These are phyloP conservation scores for Halcyon senegalensis DNA, from an alignment of 2,113 vertebrate genomes.

Conservation along the genomic window DNA sequence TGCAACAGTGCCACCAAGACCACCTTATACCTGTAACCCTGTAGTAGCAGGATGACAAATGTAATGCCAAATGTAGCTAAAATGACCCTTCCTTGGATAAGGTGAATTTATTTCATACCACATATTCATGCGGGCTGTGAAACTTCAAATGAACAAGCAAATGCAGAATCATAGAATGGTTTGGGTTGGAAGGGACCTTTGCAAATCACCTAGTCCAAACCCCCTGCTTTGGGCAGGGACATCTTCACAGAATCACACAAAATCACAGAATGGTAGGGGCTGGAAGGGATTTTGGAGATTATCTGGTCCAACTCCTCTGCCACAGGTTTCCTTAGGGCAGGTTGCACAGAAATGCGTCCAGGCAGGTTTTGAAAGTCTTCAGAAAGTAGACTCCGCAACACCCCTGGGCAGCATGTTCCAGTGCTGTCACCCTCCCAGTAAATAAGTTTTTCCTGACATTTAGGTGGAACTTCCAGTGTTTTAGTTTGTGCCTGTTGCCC, in stretches of 20 bases:
- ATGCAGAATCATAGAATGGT: not conserved
- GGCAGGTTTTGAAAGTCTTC: not conserved
- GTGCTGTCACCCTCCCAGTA: not conserved
- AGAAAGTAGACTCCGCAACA: not conserved
- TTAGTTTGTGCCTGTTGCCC: not conserved
- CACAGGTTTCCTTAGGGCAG: not conserved
- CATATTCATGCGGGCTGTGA: not conserved
- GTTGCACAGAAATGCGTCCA: not conserved
- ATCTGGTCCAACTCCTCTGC: not conserved
- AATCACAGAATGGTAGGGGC: not conserved
- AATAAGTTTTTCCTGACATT: not conserved
- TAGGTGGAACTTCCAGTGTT: not conserved
- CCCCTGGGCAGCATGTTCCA: not conserved
- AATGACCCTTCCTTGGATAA: not conserved
- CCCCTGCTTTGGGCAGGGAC: not conserved
- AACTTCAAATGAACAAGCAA: not conserved
- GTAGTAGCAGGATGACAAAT: not conserved
- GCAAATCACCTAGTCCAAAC: not conserved
- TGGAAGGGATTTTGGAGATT: not conserved
- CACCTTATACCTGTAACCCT: not conserved
- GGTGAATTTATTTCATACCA: not conserved
- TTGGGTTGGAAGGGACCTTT: not conserved
- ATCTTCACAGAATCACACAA: not conserved
- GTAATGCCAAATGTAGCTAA: not conserved
- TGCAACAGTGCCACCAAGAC: not conserved